Evolutionary conservation across 1,140 invertebrate genomes (phyloP), one percentile per base, ranked within the genome.

Genomic region (Formica selysi): DNA sequence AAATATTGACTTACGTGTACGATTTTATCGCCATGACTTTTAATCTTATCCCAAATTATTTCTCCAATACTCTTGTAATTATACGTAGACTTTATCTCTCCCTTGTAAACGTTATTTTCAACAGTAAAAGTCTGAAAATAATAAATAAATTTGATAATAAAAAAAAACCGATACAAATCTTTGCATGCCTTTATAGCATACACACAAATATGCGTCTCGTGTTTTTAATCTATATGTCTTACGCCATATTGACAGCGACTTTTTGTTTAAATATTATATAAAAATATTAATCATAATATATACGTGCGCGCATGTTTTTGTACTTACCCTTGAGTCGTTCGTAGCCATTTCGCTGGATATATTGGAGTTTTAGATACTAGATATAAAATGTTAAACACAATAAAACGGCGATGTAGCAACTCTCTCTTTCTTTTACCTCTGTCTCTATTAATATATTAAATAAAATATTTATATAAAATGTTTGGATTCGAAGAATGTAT

Each of bases 1-100:
- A 65, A 62, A 16, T 51, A 4, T 51, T 22, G 29, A 86, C 84
- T 8, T 73, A 91, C 90, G 26, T 91, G 71, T 0, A 81, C 87
- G 10, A 88, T 16, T n/a, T 73, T 64, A 16, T 80, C 4, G 0
- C 65, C 10, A 7, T 73, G 57, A 0, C 5, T 71, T 16, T 64
- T 87, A 62, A 92, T 19, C 1, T 0, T 57, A 38, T 79, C 70
- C 6, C 87, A 67, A 5, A 92, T 3, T 6, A 88, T 10, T n/a
- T 89, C 38, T 6, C 89, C 91, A 2, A 79, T 3, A 16, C 44
- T 78, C 0, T 51, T 86, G 19, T 74, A 79, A 0, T 16, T 22
- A 19, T 0, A 16, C 0, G 16, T 3, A 1, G n/a, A 13, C 0
- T 3, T 8, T 4, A 62, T 4, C 26, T 29, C n/a, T 0, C 78